phyloP scores from a whole-genome alignment of 64 coral and sea anemone genomes.

The Pachyseris speciosa region DNA sequence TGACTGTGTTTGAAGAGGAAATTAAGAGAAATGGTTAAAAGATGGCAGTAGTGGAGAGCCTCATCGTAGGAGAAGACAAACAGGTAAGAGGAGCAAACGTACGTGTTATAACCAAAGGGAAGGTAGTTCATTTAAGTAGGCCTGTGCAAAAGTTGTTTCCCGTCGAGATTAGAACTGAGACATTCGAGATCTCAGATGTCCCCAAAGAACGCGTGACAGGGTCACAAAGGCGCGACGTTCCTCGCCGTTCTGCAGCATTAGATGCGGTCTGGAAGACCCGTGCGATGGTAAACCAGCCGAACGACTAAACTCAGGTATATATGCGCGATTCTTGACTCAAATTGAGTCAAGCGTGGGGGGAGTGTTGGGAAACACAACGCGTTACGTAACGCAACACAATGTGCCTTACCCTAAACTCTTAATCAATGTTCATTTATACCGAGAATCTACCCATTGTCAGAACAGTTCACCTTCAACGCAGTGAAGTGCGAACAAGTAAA shows the following conservation, averaged over 20 bases:
- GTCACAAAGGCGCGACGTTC: neutral
- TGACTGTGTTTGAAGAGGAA: slow-evolving; percentile 26
- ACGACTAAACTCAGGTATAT: neutral
- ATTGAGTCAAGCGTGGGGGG: neutral
- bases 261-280: neutral
- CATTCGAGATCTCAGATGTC: neutral
- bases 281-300: neutral
- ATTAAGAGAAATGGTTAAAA: slow-evolving; percentile 19
- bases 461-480: too few species aligned
- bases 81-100: slow-evolving; percentile 27
- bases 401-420: too few species aligned
- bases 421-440: too few species aligned
- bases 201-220: neutral
- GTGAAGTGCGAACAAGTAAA: too few species aligned
- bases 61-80: slow-evolving; percentile 6
- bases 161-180: slow-evolving; percentile 15
- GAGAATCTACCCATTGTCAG: too few species aligned
- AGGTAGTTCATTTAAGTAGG: neutral
- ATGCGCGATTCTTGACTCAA: neutral
- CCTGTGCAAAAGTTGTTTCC: slow-evolving; percentile 23
- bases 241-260: neutral
- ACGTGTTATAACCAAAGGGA: slow-evolving; percentile 2
- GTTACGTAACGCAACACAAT: too few species aligned
- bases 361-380: neutral
- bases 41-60: slow-evolving; percentile 30